Conservation (phyloP, 2,113 vertebrate genomes). For the Hippocampus comes region DNA sequence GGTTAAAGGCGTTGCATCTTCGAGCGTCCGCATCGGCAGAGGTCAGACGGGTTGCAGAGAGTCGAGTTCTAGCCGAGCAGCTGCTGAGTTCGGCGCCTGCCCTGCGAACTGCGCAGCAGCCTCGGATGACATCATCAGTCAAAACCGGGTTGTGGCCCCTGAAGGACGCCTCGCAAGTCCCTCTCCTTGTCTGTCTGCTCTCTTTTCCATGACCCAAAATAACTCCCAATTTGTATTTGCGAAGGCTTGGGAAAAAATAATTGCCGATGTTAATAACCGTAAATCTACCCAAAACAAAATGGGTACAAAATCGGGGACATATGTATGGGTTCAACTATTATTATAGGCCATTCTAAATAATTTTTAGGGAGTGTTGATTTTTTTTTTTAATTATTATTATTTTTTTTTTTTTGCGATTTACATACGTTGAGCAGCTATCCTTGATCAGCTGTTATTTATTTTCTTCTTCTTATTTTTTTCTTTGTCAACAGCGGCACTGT, state of each 20-base stretch:
- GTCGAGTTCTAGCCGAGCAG: conserved; percentile 1
- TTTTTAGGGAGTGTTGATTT: no score
- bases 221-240: not conserved
- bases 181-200: not conserved
- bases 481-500: not conserved
- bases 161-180: not conserved
- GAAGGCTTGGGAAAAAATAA: not conserved
- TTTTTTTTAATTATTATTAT: no score
- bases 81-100: conserved; percentile 12
- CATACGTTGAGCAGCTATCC: no score
- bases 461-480: not conserved
- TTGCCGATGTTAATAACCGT: no score
- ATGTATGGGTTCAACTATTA: no score
- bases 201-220: not conserved
- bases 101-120: not conserved
- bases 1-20: conserved; percentile 53
- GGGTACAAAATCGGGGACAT: no score
- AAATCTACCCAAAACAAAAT: no score
- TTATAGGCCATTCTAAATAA: no score
- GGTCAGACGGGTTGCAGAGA: conserved; percentile 26
- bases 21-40: conserved; percentile 28
- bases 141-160: conserved; percentile 7
- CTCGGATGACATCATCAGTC: conserved; percentile 43
- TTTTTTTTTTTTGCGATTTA: no score
- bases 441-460: no score